These are phyloP conservation scores for Hydrolagus colliei DNA, from an alignment of 2,797 vertebrate species.

Conservation along the genomic window DNA sequence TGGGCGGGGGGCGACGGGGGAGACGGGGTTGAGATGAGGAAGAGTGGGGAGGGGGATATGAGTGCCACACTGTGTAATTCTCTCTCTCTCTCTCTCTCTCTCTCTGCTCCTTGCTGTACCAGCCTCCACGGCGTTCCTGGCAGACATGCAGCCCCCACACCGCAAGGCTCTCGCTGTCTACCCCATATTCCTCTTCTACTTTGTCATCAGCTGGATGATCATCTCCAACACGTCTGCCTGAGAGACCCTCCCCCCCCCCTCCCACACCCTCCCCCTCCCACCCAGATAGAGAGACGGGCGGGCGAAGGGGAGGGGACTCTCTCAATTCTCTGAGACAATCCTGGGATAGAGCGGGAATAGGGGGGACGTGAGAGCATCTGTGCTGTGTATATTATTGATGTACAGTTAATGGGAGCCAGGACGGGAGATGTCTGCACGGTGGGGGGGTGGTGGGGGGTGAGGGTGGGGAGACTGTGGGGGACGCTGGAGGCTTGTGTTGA, in stretches of 20 bases:
- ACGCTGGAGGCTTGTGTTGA: neutral
- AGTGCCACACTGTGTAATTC: neutral
- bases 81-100: constrained; percentile 20
- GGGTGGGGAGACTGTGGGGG: neutral
- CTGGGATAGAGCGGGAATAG: too few relatives aligned
- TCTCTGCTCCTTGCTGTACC: constrained; percentile 29
- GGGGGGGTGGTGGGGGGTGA: neutral
- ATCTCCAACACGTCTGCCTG: constrained; percentile 64
- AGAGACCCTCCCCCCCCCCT: neutral
- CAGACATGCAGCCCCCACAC: constrained; percentile 84
- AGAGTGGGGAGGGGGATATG: neutral
- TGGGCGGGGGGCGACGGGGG: neutral
- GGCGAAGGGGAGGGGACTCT: too few relatives aligned
- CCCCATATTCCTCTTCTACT: constrained; percentile 95
- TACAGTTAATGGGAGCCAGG: constrained; percentile 9
- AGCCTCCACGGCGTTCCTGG: constrained; percentile 92
- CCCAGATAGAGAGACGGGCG: neutral
- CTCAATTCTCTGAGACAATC: too few relatives aligned
- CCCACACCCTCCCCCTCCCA: too few relatives aligned
- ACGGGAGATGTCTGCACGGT: neutral
- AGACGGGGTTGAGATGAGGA: too few relatives aligned
- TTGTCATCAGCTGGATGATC: constrained; percentile 95
- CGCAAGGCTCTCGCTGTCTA: constrained; percentile 87
- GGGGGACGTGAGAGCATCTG: neutral
- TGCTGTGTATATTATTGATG: constrained; percentile 27